Evolutionary conservation across 2,888 invertebrate species (phyloP), one percentile per base, ranked within the genome.

Genomic region (Cryptocheilus praepositus): DNA sequence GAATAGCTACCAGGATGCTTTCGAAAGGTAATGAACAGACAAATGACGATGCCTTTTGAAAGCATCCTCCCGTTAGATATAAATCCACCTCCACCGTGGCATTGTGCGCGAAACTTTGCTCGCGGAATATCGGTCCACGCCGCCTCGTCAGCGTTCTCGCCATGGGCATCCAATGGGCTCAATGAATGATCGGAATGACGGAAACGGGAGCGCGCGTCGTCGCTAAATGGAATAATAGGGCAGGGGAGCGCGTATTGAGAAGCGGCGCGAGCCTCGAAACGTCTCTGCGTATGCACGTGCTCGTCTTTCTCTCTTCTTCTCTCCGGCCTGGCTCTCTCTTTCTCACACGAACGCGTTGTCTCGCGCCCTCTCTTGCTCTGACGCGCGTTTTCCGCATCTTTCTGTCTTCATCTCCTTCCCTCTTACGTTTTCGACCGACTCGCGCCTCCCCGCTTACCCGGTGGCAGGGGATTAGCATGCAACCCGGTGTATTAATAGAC

Each of bases 401-500:
- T 45, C 63, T 61, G 36, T 53, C 53, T 53, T 8, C 3, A 4
- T 63, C 63, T 61, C 65, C 59, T 63, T 63, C 61, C 57, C 56
- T 58, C 55, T 59, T 13, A 46, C 64, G 53, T 56, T 61, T 55
- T 62, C 53, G 28, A 53, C 28, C 55, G 45, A 59, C 61, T 52
- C 54, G 64, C 67, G 21, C 64, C 45, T 46, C 45, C 43, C 45
- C 25, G 60, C 68, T 67, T 62, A 64, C 67, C 59, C 68, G 60
- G 71, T 66, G 53, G 61, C 56, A 61, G 71, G 64, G 83, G 83
- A 86, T 85, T 85, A 85, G 85, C 85, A 83, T 86, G 85, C 85
- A 86, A 84, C 81, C 84, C 81, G 81, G 81, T 83, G 83, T 85
- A 86, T 86, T 86, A 85, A 86, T 86, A 86, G 86, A 84, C 82